Base-by-base conservation (phyloP, 1,140 invertebrate species). In the Cherax quadricarinatus region DNA sequence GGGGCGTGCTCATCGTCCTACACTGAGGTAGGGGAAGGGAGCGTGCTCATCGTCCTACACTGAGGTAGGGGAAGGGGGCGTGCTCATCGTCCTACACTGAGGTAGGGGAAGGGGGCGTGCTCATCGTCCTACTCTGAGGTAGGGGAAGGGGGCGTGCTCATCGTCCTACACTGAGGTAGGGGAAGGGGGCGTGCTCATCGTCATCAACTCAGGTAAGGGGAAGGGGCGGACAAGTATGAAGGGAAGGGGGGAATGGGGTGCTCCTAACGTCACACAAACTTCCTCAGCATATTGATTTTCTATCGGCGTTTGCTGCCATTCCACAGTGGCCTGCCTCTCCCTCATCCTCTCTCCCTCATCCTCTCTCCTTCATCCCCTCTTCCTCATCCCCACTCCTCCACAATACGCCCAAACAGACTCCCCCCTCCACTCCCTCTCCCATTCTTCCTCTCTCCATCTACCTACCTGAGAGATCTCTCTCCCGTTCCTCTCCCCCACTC, bases 241-340 rank as follows among this genome's bases (percentile, higher is more conserved):
- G 6, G 53, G 53, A 57, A 14, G 53, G 53, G 12, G 53, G 53
- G 53, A 14, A 57, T 57, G 53, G 7, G 53, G 53, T 14, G 53
- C 2, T 57, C 53, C 53, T 57, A 57, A 57, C 53, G 53, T 14
- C 53, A 57, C 70, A 48, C 51, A 53, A 53, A 83, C 51, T 60
- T 60, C 51, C 81, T 83, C 49, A 83, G 51, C 16, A 57, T 83
- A 83, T 83, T 60, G 81, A 83, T 83, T 83, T 83, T 51, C 81
- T 60, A 83, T 83, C 81, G 57, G 21, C 57, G 81, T 83, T 83
- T n/a, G 18, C 51, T 57, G 81, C 81, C 70, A 75, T 75, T 75
- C 70, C 70, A 75, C 70, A 75, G 62, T n/a, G 21, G 81, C 48
- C 81, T 53, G 9, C 81, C 30, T 53, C 41, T 48, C 18, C n/a